phyloP scores from a whole-genome alignment of 2,888 invertebrate genomes.

The Habrosyne pyritoides region DNA sequence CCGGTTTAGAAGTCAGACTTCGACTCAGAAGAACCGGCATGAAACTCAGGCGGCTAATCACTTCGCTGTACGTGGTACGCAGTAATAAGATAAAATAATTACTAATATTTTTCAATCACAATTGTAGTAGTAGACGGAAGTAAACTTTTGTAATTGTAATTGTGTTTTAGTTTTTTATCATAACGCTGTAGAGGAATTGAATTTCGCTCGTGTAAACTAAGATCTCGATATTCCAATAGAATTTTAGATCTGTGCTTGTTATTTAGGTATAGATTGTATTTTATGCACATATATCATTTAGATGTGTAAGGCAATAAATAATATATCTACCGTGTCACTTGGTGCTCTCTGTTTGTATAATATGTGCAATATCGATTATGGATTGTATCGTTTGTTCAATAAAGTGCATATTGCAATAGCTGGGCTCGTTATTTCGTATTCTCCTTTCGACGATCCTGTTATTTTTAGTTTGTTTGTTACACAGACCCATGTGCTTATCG shows the following conservation, averaged over 20 bases:
- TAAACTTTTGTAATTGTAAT: too few relatives aligned
- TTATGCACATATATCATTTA: slow-evolving; percentile 1
- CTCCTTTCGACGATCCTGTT: slow-evolving; percentile 20
- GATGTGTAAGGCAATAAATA: slow-evolving; percentile 10
- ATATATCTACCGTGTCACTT: slow-evolving; percentile 11
- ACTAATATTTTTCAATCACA: too few relatives aligned
- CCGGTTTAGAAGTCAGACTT: too few relatives aligned
- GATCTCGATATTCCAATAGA: slow-evolving; percentile 11
- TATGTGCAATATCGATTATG: slow-evolving; percentile 20
- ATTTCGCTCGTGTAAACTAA: background rate
- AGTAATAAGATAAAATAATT: too few relatives aligned
- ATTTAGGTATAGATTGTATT: background rate
- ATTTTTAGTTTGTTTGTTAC: slow-evolving; percentile 30
- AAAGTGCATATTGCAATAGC: slow-evolving; percentile 38
- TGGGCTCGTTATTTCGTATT: slow-evolving; percentile 38
- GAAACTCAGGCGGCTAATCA: too few relatives aligned
- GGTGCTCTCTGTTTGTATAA: slow-evolving; percentile 31
- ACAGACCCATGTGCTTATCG: slow-evolving; percentile 48
- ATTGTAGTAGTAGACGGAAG: too few relatives aligned
- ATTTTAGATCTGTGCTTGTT: slow-evolving; percentile 9
- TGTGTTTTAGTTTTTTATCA: background rate
- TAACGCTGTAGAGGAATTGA: background rate
- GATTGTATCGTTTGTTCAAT: slow-evolving; percentile 39
- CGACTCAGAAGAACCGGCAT: too few relatives aligned
- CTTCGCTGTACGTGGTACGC: too few relatives aligned